Base-by-base conservation (phyloP, 2,888 invertebrate genomes). In the Petrophora chlorosata region DNA sequence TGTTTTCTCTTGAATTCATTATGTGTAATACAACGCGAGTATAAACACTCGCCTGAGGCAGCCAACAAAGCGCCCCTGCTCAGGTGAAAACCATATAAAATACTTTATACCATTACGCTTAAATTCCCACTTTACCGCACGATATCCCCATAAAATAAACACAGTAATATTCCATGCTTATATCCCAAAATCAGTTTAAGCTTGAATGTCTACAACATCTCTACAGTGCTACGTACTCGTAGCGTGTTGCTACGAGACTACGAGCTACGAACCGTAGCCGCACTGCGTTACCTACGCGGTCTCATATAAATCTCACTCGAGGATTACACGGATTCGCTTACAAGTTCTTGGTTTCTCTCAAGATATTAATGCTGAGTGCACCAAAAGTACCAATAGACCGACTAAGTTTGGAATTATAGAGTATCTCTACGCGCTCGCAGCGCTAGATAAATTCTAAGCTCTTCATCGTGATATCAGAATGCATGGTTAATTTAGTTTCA, bases 251-350 rank as follows among this genome's bases (percentile, higher is more conserved):
- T 63, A 68, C 57, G 53, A 47, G 25, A 19, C 48, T 46, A 51
- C 61, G 48, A 56, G 65, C 66, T 67, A 69, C 68, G 61, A 57
- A 56, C 59, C 73, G 73, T 79, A 79, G 76, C 79, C 77, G 79
- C 78, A 77, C 73, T 81, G 77, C 80, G 80, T 79, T 80, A 73
- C 76, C 77, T 78, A 76, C 79, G 70, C 71, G 73, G 67, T 72
- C 67, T 73, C 71, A 72, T 78, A 85, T 81, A 85, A 83, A 85
- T 85, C 83, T 82, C 70, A 65, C 65, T 67, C 49, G 65, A 67
- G 80, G 82, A 85, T 85, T 85, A 84, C 71, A 70, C 56, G 72
- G 74, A 79, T 81, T 73, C 73, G 68, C 76, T 82, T 73, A 79
- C 79, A 79, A 80, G 79, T 82, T 79, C 79, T 77, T 77, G 72